Evolutionary conservation across 1,140 invertebrate species (phyloP).

Genomic region (Antheraea mylitta): DNA sequence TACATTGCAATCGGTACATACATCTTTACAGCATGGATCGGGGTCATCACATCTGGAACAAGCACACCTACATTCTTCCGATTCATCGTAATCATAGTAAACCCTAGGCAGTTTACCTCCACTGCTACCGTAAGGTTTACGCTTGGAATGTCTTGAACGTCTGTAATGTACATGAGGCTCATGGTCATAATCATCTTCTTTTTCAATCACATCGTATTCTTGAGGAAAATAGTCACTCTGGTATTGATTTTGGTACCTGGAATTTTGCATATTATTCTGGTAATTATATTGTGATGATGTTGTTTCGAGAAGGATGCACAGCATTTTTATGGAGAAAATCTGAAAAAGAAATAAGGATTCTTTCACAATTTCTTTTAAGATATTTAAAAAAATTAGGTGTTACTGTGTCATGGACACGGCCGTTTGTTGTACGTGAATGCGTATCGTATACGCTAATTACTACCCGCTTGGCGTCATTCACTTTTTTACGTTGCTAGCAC

Average conservation of each 20-base stretch:
- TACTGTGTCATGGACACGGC: too few relatives aligned
- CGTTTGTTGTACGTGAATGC: too few relatives aligned
- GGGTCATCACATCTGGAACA: conserved; percentile 34
- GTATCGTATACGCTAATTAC: too few relatives aligned
- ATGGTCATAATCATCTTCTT: background rate
- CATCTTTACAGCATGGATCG: conserved; percentile 34
- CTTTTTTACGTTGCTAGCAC: too few relatives aligned
- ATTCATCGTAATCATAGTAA: conserved; percentile 29
- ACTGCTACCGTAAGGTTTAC: conserved; percentile 7
- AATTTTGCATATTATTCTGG: background rate
- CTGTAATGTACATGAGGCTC: background rate
- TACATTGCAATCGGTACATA: conserved; percentile 34
- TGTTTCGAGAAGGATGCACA: conserved; percentile 8
- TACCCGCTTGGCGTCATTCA: too few relatives aligned
- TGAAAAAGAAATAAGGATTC: background rate
- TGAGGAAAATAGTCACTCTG: background rate
- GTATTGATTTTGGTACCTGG: background rate
- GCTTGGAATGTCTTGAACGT: background rate
- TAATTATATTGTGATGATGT: conserved; percentile 9
- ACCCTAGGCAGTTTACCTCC: conserved; percentile 3
- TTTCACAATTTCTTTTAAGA: too few relatives aligned
- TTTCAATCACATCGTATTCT: background rate
- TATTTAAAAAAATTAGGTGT: too few relatives aligned
- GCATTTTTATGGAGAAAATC: conserved; percentile 13
- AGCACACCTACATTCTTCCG: conserved; percentile 37